Evolutionary conservation across 2,797 vertebrate genomes (phyloP).

Genomic region (Micropoecilia bifurca): DNA sequence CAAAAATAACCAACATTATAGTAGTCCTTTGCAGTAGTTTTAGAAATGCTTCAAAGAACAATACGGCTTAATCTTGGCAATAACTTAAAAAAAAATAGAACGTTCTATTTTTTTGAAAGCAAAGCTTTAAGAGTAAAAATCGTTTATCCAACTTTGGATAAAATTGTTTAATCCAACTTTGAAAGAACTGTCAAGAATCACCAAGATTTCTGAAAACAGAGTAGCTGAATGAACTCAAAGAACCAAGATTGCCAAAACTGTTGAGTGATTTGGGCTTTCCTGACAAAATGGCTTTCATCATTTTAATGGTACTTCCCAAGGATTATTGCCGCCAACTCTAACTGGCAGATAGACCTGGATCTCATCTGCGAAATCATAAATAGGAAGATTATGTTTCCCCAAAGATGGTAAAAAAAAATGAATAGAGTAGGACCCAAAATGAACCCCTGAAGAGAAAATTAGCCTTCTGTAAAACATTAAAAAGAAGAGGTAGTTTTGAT

Average conservation of each 20-base stretch:
- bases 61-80: background rate
- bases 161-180: background rate
- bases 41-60: background rate
- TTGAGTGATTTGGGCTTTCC: constrained; percentile 3
- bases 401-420: background rate
- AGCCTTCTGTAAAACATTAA: background rate
- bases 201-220: background rate
- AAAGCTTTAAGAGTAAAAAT: background rate
- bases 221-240: background rate
- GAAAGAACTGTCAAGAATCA: background rate
- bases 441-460: background rate
- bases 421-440: background rate
- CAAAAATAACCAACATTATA: background rate
- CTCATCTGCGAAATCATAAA: background rate
- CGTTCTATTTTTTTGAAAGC: background rate
- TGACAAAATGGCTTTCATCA: constrained; percentile 1
- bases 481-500: background rate
- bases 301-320: background rate
- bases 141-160: background rate
- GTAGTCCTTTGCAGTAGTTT: background rate
- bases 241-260: constrained; percentile 2
- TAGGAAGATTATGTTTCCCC: constrained; percentile 3
- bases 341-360: background rate
- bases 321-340: constrained; percentile 1
- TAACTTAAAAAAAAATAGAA: background rate